Evolutionary conservation across 2,888 invertebrate species (phyloP).

Genomic region (Philereme vetulata): DNA sequence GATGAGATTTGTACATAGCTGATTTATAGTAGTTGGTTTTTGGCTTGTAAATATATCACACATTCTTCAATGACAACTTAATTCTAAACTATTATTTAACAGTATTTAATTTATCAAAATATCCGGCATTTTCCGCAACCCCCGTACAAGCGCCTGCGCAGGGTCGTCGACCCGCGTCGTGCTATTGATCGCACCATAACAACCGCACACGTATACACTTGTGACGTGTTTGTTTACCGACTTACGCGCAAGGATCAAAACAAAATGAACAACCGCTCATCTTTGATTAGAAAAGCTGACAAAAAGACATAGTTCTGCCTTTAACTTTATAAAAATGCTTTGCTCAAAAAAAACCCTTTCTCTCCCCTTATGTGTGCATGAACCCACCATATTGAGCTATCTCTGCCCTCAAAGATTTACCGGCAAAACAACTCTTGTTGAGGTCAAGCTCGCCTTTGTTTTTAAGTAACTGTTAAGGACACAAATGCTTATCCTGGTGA

Average conservation of each 20-base stretch:
- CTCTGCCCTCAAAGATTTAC: no score
- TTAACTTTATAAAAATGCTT: no score
- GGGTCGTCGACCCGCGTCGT: constrained; percentile 75
- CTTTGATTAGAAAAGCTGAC: constrained; percentile 1
- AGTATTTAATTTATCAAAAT: constrained; percentile 30
- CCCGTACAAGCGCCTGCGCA: constrained; percentile 69
- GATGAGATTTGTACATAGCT: no score
- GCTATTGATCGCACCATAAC: constrained; percentile 76
- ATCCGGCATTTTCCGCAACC: constrained; percentile 59
- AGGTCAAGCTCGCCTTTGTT: no score
- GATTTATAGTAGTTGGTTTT: no score
- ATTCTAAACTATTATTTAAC: background rate
- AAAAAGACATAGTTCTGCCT: background rate
- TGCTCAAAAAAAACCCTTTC: no score
- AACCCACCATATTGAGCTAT: no score
- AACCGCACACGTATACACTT: constrained; percentile 54
- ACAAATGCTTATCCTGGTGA: background rate
- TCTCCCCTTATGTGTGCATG: no score
- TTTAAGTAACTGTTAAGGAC: no score
- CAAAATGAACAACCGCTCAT: constrained; percentile 15
- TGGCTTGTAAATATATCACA: no score
- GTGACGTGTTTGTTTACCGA: constrained; percentile 38
- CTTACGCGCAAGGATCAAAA: constrained; percentile 33
- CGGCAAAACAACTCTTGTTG: no score
- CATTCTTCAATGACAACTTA: background rate